Conservation (phyloP, 2,888 invertebrate genomes). For the Drosophila flavopinicola region DNA sequence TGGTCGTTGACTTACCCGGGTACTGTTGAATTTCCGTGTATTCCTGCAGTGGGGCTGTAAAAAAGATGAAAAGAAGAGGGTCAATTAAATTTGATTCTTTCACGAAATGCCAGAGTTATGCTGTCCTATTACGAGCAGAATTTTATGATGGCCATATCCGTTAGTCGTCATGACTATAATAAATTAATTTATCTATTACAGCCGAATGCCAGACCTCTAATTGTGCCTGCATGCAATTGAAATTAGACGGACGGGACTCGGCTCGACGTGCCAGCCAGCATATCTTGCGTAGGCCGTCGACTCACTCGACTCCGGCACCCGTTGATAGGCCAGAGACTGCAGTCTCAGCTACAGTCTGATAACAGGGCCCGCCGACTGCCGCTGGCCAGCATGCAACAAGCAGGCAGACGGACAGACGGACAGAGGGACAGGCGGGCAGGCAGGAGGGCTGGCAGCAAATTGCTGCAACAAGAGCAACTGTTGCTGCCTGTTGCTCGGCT, state of each 20-base stretch:
- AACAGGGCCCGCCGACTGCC: conserved; percentile 63
- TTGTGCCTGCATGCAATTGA: conserved; percentile 70
- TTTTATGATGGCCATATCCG: conserved; percentile 70
- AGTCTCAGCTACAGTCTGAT: conserved; percentile 64
- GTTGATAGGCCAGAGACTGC: conserved; percentile 53
- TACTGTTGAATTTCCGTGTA: conserved; percentile 88
- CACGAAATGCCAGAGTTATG: conserved; percentile 30
- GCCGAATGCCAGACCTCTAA: conserved; percentile 61
- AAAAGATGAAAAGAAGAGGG: conserved; percentile 62
- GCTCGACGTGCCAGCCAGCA: conserved; percentile 23
- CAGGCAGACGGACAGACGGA: conserved; percentile 1
- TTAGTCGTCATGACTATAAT: conserved; percentile 69
- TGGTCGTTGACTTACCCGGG: conserved; percentile 85
- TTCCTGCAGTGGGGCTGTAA: conserved; percentile 89
- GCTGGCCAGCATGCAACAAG: conserved; percentile 55
- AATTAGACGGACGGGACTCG: conserved; percentile 47
- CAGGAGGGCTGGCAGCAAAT: conserved; percentile 27
- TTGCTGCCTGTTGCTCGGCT: conserved; percentile 36
- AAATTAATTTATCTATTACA: conserved; percentile 75
- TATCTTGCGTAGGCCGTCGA: conserved; percentile 64
- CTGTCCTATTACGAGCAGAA: conserved; percentile 41
- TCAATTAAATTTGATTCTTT: conserved; percentile 38
- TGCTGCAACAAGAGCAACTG: conserved; percentile 43
- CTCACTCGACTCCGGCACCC: conserved; percentile 8
- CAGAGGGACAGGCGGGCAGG: too few species aligned